These are phyloP conservation scores for Gambusia yucatana DNA, from an alignment of 2,797 vertebrate species.

Conservation along the genomic window DNA sequence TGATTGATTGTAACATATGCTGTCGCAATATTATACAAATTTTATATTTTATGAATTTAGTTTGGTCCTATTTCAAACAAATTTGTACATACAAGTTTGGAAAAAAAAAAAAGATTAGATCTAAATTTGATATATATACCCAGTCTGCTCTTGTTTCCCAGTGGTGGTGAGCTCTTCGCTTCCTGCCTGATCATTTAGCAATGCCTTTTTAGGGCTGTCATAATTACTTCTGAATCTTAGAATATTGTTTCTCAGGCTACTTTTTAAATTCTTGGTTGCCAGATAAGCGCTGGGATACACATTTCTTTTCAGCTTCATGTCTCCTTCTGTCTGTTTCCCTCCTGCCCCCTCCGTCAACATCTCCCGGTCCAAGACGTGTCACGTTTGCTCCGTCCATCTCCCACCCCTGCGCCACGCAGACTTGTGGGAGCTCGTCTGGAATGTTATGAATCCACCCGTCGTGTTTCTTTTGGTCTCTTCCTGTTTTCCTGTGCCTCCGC, in stretches of 20 bases:
- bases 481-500: constrained; percentile 17
- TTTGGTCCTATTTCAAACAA: not conserved
- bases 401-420: constrained; percentile 30
- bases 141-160: too few relatives aligned
- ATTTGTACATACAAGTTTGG: not conserved
- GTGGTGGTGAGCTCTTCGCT: not conserved
- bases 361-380: constrained; percentile 32
- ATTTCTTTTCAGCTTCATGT: too few relatives aligned
- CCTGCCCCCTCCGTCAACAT: constrained; percentile 29
- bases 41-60: not conserved
- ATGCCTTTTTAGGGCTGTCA: not conserved
- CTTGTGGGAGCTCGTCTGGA: constrained; percentile 68
- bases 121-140: not conserved
- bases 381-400: constrained; percentile 18
- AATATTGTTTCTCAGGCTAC: not conserved
- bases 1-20: not conserved
- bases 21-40: not conserved
- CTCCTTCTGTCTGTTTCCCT: not conserved
- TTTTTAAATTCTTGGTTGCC: too few relatives aligned
- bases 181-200: not conserved
- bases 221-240: not conserved
- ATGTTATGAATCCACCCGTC: constrained; percentile 43
- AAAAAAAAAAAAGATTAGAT: too few relatives aligned
- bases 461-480: constrained; percentile 6
- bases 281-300: too few relatives aligned